These are phyloP conservation scores for Palythoa heliodiscus DNA, from an alignment of 92 coral and sea anemone genomes.

Conservation along the genomic window DNA sequence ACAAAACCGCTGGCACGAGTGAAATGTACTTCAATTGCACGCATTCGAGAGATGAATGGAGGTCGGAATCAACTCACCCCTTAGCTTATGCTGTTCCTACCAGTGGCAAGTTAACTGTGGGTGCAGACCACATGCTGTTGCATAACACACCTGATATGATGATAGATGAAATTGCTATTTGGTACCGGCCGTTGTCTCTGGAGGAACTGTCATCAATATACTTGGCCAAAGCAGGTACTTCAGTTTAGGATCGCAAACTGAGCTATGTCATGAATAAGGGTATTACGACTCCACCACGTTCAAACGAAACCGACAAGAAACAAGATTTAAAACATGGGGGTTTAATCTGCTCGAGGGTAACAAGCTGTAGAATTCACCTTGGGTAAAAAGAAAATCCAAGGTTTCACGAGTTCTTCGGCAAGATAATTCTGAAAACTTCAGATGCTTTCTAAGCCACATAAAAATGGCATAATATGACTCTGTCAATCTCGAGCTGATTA, in stretches of 20 bases:
- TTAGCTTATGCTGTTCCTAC: slow-evolving; percentile 54
- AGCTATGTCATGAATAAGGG: no score
- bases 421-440: no score
- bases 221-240: slow-evolving; percentile 82
- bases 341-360: no score
- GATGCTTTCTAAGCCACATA: no score
- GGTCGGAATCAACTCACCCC: not conserved
- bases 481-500: no score
- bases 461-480: no score
- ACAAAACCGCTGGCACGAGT: slow-evolving; percentile 45
- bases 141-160: slow-evolving; percentile 58
- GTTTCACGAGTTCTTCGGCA: no score
- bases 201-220: slow-evolving; percentile 66
- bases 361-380: no score
- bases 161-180: slow-evolving; percentile 85
- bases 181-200: slow-evolving; percentile 63
- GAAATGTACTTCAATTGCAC: slow-evolving; percentile 62
- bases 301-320: no score
- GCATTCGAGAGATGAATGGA: slow-evolving; percentile 32
- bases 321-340: no score
- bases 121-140: slow-evolving; percentile 63
- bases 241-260: not conserved
- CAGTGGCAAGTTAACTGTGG: slow-evolving; percentile 69
- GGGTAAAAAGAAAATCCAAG: no score
- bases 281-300: no score